Evolutionary conservation across 2,888 invertebrate species (phyloP).

Genomic region (Apotomis turbidana): DNA sequence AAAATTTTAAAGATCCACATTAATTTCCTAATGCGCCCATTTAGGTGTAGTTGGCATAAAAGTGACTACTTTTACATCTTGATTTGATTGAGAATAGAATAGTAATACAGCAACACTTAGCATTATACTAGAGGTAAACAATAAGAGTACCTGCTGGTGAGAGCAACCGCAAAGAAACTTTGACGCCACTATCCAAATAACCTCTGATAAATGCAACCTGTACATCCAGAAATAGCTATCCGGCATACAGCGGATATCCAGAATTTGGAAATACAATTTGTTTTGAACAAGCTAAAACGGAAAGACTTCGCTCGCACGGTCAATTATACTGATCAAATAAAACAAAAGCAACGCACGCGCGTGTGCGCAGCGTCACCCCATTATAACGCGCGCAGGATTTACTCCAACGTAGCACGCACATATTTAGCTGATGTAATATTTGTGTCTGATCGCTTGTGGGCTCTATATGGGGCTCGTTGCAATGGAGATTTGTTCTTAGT

Average conservation of each 20-base stretch:
- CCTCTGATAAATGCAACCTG: too few relatives aligned
- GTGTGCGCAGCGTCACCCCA: constrained; percentile 62
- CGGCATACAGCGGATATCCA: not conserved
- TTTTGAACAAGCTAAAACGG: not conserved
- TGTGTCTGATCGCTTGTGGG: constrained; percentile 11
- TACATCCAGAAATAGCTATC: too few relatives aligned
- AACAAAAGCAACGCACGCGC: constrained; percentile 49
- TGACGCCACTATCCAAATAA: too few relatives aligned
- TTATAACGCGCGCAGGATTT: constrained; percentile 67
- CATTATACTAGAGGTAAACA: too few relatives aligned
- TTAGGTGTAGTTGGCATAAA: too few relatives aligned
- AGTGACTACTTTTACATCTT: too few relatives aligned
- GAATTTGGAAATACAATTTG: not conserved
- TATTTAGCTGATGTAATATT: constrained; percentile 45
- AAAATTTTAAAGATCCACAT: too few relatives aligned
- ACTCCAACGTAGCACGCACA: constrained; percentile 64
- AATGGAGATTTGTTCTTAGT: not conserved
- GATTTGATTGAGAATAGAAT: too few relatives aligned
- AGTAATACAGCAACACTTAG: too few relatives aligned
- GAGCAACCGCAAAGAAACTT: too few relatives aligned
- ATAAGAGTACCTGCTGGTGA: too few relatives aligned
- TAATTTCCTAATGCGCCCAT: too few relatives aligned
- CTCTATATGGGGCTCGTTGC: not conserved
- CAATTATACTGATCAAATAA: constrained; percentile 13
- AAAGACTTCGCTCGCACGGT: not conserved